A percentile compares a stretch with the other conserved stretches of the same genome.
Conservation (phyloP, 1,140 invertebrate species). For the Drosophila mojavensis region DNA sequence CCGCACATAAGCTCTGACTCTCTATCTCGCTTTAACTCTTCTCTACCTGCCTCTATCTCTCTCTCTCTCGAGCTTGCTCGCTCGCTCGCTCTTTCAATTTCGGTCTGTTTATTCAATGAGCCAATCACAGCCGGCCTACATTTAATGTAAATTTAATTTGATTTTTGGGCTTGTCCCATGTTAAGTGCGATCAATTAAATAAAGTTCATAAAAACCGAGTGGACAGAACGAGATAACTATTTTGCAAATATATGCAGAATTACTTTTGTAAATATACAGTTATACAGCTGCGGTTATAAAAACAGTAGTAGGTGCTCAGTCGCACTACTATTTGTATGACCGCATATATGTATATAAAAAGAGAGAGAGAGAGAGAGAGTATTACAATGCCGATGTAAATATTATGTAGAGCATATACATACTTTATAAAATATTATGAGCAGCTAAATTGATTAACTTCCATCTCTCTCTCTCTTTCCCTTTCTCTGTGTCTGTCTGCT, state of each 20-base stretch:
- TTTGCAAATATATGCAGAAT: not conserved
- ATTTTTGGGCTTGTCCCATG: constrained; percentile 40
- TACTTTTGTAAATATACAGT: not conserved
- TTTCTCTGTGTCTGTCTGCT: no score
- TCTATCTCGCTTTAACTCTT: not conserved
- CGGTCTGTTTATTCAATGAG: not conserved
- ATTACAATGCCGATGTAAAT: no score
- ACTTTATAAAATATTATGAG: no score
- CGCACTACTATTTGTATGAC: no score
- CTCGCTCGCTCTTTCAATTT: not conserved
- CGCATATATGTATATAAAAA: no score
- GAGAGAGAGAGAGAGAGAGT: no score
- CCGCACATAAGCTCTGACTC: not conserved
- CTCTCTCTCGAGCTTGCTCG: not conserved
- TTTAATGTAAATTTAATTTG: constrained; percentile 34
- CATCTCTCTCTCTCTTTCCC: no score
- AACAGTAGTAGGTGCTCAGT: no score
- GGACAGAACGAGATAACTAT: constrained; percentile 9
- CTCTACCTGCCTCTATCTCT: not conserved
- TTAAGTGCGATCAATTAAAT: constrained; percentile 46
- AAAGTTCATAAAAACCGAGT: constrained; percentile 35
- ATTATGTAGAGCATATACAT: no score
- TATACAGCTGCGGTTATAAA: no score
- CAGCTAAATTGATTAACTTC: no score
- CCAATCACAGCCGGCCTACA: not conserved